Conservation (phyloP, 2,797 vertebrate species). For the Sebastes vulpes region DNA sequence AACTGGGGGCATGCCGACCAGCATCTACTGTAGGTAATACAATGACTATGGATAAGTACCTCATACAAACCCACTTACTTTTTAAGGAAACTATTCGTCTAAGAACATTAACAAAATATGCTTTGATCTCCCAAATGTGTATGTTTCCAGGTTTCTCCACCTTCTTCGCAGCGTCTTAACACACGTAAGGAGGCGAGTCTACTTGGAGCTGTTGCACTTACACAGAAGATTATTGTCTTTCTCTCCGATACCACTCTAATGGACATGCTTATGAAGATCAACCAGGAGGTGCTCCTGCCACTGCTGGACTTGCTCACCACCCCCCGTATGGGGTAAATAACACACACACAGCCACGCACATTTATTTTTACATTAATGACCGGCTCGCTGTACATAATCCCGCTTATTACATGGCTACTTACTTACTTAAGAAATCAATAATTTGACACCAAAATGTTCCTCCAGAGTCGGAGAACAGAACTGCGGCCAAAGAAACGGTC, state of each 20-base stretch:
- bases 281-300: conserved; percentile 94
- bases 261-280: conserved; percentile 98
- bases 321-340: conserved; percentile 86
- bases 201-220: conserved; percentile 92
- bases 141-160: conserved; percentile 89
- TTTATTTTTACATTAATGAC: no score
- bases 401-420: no score
- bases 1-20: no score
- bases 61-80: not conserved
- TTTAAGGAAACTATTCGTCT: not conserved
- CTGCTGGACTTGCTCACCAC: conserved; percentile 95
- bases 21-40: no score
- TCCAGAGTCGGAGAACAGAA: no score
- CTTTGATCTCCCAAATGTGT: not conserved
- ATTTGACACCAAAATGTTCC: no score
- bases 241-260: conserved; percentile 97
- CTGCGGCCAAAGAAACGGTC: no score
- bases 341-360: not conserved
- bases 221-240: conserved; percentile 96
- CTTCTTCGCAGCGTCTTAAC: conserved; percentile 91
- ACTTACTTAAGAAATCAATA: no score
- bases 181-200: conserved; percentile 97
- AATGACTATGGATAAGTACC: no score
- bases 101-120: not conserved
- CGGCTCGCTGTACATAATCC: no score